These are phyloP conservation scores for Halcyon badia DNA, from an alignment of 2,797 vertebrate genomes.

Conservation along the genomic window DNA sequence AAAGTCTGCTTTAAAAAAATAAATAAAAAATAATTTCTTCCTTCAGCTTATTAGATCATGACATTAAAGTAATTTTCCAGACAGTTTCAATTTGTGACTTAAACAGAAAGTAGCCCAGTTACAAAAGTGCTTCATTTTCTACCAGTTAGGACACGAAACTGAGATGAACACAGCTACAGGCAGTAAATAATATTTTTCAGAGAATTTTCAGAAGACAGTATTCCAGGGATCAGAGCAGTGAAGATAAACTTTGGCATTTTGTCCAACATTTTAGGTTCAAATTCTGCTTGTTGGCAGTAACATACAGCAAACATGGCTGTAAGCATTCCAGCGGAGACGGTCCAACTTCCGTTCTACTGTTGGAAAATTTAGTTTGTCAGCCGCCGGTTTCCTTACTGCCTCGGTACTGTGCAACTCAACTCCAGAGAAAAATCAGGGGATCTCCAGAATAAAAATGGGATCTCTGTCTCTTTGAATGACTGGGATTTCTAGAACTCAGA, in stretches of 20 bases:
- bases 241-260: not conserved
- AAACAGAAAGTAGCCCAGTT: not conserved
- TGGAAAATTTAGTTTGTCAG: not conserved
- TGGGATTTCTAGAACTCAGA: not conserved
- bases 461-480: not conserved
- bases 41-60: conserved; percentile 8
- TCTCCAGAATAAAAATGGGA: not conserved
- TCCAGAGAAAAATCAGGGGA: not conserved
- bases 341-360: not conserved
- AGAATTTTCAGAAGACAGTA: not conserved
- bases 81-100: not conserved
- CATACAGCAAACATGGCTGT: not conserved
- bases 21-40: not conserved
- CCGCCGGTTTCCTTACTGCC: not conserved
- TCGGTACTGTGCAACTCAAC: not conserved
- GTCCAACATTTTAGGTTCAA: not conserved
- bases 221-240: not conserved
- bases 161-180: not conserved
- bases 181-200: not conserved
- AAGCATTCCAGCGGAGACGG: not conserved
- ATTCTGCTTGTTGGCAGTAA: not conserved
- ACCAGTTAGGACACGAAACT: not conserved
- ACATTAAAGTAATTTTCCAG: conserved; percentile 16
- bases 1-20: conserved; percentile 22
- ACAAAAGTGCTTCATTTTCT: not conserved